phyloP scores from a whole-genome alignment of 2,888 invertebrate genomes.

The Cordilura impudica region DNA sequence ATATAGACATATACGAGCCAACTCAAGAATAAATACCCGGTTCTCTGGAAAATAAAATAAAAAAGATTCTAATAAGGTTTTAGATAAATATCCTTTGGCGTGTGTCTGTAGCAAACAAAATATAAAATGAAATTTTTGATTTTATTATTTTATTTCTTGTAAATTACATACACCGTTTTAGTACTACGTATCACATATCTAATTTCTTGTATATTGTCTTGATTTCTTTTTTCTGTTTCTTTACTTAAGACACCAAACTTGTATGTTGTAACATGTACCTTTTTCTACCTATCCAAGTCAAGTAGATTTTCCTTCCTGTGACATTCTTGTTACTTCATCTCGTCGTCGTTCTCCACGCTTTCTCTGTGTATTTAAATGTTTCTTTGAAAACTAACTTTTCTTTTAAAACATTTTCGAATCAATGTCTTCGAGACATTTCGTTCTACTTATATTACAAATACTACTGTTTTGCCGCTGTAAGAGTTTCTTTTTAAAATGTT shows the following conservation, averaged over 20 bases:
- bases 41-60: too few relatives aligned
- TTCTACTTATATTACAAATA: constrained; percentile 2
- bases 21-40: too few relatives aligned
- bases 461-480: not conserved
- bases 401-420: constrained; percentile 40
- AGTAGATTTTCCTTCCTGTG: constrained; percentile 51
- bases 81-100: not conserved
- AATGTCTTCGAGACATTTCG: constrained; percentile 43
- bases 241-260: not conserved
- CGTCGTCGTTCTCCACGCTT: not conserved
- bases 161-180: not conserved
- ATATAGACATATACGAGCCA: too few relatives aligned
- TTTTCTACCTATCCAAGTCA: constrained; percentile 39
- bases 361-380: constrained; percentile 25
- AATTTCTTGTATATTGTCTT: not conserved
- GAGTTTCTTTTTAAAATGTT: not conserved
- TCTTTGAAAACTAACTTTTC: constrained; percentile 22
- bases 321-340: constrained; percentile 28
- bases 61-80: not conserved
- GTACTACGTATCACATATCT: not conserved
- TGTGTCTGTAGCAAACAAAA: too few relatives aligned
- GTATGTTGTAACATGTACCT: constrained; percentile 21
- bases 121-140: not conserved
- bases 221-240: constrained; percentile 5
- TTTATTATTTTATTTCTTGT: not conserved